Percentiles rank a stretch among this genome's conserved stretches.
Conservation (phyloP, 1,140 invertebrate genomes). For the Panagrolaimus sp. region DNA sequence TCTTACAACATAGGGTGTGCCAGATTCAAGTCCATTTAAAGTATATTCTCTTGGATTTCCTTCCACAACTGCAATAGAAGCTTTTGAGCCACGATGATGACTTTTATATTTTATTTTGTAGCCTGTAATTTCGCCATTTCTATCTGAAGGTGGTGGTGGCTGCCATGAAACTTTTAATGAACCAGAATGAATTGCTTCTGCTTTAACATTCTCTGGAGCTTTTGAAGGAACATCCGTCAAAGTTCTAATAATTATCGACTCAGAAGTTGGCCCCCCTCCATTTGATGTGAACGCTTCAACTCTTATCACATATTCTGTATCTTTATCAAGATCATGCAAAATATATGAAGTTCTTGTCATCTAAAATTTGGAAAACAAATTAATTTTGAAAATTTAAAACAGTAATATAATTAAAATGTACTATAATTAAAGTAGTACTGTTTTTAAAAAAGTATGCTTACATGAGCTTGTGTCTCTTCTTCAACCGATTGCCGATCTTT, state of each 20-base stretch:
- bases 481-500: slow-evolving; percentile 22
- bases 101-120: slow-evolving; percentile 81
- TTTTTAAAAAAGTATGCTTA: slow-evolving; percentile 18
- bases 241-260: slow-evolving; percentile 67
- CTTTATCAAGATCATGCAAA: slow-evolving; percentile 52
- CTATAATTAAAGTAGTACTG: too few species aligned
- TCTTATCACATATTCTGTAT: slow-evolving; percentile 45
- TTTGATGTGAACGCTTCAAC: slow-evolving; percentile 48
- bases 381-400: too few species aligned
- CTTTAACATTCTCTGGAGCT: slow-evolving; percentile 78
- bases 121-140: slow-evolving; percentile 85
- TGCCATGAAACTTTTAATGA: slow-evolving; percentile 74
- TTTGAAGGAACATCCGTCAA: slow-evolving; percentile 74
- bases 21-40: slow-evolving; percentile 76
- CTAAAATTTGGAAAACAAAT: too few species aligned
- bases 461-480: slow-evolving; percentile 39
- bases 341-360: slow-evolving; percentile 52
- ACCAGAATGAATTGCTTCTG: slow-evolving; percentile 75
- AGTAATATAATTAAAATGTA: too few species aligned
- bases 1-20: slow-evolving; percentile 67
- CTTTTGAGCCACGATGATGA: slow-evolving; percentile 59
- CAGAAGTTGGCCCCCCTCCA: slow-evolving; percentile 42
- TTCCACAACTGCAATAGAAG: slow-evolving; percentile 30
- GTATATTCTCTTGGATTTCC: slow-evolving; percentile 65
- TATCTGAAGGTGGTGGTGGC: slow-evolving; percentile 71